phyloP scores from a whole-genome alignment of 92 coral and sea anemone genomes.

The Desmophyllum pertusum region DNA sequence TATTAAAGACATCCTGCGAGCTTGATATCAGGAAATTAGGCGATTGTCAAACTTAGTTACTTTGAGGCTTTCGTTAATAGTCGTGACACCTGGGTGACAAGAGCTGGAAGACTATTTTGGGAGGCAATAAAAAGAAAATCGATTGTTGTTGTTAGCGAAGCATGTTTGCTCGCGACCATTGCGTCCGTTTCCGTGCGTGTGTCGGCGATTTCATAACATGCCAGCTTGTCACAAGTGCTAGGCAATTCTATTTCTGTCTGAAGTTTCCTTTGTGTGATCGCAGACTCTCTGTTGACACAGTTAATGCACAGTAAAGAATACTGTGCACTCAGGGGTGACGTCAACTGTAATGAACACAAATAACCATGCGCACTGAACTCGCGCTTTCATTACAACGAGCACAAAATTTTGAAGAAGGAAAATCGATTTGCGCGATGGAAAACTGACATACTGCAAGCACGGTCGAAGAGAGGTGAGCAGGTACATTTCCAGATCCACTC shows the following conservation, averaged over 20 bases:
- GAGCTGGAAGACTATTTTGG: not conserved
- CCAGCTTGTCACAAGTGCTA: constrained; percentile 35
- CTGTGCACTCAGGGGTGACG: constrained; percentile 28
- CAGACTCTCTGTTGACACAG: constrained; percentile 32
- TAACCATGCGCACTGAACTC: constrained; percentile 5
- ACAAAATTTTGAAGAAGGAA: not conserved
- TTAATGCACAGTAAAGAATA: constrained; percentile 38
- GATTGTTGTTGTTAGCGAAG: not conserved
- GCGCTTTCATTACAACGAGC: not conserved
- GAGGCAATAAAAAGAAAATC: constrained; percentile 15
- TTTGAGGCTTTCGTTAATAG: not conserved
- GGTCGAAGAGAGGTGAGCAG: not conserved
- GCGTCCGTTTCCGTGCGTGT: not conserved
- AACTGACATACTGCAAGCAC: not conserved
- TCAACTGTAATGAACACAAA: constrained; percentile 4
- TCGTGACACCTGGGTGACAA: not conserved
- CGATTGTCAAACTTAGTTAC: not conserved
- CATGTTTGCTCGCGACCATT: constrained; percentile 13
- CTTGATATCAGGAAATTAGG: not conserved
- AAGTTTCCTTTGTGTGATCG: constrained; percentile 33
- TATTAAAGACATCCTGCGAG: not conserved
- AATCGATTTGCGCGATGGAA: not conserved
- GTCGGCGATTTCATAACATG: constrained; percentile 24
- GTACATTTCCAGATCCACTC: not conserved
- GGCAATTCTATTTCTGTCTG: constrained; percentile 31